Evolutionary conservation across 2,797 vertebrate species (phyloP).

Genomic region (Tympanoctomys barrerae): DNA sequence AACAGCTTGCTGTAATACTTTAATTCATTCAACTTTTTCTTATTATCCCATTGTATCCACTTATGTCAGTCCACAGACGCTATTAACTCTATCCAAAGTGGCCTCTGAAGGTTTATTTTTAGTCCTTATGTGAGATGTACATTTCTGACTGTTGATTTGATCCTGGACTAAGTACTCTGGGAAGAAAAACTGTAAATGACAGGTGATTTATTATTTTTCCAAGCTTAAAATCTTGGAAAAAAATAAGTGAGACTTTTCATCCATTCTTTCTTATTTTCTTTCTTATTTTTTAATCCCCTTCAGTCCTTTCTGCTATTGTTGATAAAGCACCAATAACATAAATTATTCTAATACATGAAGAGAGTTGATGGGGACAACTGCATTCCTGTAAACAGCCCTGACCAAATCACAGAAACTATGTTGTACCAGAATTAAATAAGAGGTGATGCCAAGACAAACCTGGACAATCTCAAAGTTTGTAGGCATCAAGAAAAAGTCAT

Average conservation of each 20-base stretch:
- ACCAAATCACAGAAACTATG: background rate
- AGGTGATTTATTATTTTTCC: background rate
- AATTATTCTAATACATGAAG: background rate
- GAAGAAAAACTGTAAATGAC: background rate
- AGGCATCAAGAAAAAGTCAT: background rate
- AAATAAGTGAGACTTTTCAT: background rate
- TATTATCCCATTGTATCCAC: conserved; percentile 24
- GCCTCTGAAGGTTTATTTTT: conserved; percentile 37
- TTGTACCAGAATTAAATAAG: background rate
- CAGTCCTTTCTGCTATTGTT: background rate
- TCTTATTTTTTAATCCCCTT: background rate
- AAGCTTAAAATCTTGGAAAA: conserved; percentile 21
- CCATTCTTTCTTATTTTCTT: background rate
- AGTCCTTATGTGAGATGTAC: background rate
- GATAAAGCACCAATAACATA: background rate
- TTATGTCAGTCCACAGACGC: background rate
- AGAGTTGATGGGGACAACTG: background rate
- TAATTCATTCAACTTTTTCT: conserved; percentile 60
- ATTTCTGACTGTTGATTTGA: conserved; percentile 46
- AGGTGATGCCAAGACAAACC: background rate
- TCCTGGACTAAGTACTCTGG: background rate
- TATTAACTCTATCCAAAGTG: background rate
- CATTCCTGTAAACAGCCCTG: background rate
- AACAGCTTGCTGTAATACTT: conserved; percentile 32
- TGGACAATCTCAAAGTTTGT: background rate